Evolutionary conservation across 2,113 vertebrate species (phyloP).

Genomic region (Chamaea fasciata): DNA sequence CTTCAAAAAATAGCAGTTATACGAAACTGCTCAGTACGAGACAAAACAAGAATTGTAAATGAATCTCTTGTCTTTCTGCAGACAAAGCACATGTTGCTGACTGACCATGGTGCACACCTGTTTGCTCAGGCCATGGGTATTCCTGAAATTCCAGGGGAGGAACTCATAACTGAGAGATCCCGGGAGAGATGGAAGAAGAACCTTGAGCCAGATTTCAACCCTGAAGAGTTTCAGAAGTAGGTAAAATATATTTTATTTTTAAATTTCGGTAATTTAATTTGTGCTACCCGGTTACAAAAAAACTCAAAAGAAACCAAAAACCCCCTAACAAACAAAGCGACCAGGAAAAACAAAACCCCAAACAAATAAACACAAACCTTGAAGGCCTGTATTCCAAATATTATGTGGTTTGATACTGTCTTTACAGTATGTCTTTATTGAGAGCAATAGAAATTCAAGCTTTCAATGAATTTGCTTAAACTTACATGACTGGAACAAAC

Average conservation of each 20-base stretch:
- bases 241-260: not conserved
- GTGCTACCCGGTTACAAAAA: not conserved
- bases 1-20: not conserved
- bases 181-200: slow-evolving; percentile 81
- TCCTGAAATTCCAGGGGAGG: slow-evolving; percentile 76
- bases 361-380: not conserved
- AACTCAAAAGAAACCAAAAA: not conserved
- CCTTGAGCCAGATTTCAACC: slow-evolving; percentile 67
- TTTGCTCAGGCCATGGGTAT: slow-evolving; percentile 86
- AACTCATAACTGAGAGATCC: slow-evolving; percentile 84
- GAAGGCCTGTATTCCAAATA: not conserved
- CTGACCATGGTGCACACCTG: slow-evolving; percentile 78
- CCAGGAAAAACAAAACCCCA: not conserved
- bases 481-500: not conserved
- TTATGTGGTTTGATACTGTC: not conserved
- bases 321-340: rapidly evolving
- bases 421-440: not conserved
- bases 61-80: slow-evolving; percentile 27
- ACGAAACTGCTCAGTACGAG: not conserved
- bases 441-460: not conserved
- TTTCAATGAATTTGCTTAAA: not conserved
- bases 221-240: slow-evolving; percentile 79
- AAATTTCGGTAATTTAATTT: not conserved
- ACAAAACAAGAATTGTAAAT: not conserved
- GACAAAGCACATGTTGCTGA: slow-evolving; percentile 86